Evolutionary conservation across 2,113 vertebrate species (phyloP).

Genomic region (Herpailurus yagouaroundi): DNA sequence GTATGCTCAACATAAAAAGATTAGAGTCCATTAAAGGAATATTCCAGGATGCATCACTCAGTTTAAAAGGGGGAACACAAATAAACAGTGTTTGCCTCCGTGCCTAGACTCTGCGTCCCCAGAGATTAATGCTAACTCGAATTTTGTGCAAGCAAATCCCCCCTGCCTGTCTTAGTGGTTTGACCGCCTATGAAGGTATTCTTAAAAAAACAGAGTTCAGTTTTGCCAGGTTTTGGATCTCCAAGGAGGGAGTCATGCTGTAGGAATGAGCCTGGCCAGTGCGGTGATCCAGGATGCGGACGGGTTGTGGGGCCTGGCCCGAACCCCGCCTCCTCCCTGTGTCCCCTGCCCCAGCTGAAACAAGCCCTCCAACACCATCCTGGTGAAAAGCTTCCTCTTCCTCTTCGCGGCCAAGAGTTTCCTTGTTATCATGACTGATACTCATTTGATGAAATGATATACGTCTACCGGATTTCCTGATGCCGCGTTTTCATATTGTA

Average conservation of each 20-base stretch:
- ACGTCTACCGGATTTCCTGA: background rate
- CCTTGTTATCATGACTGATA: background rate
- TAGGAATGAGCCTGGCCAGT: accelerated
- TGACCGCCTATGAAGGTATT: background rate
- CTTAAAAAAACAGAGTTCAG: background rate
- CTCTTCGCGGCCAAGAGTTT: background rate
- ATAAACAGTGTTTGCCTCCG: background rate
- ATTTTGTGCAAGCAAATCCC: background rate
- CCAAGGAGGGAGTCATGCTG: accelerated
- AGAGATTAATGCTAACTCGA: background rate
- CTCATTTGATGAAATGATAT: background rate
- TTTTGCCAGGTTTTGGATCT: background rate
- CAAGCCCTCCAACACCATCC: background rate
- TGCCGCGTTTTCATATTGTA: too few relatives aligned
- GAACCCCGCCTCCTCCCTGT: accelerated
- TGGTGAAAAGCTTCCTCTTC: background rate
- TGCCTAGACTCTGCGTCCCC: too few relatives aligned
- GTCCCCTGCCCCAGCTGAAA: accelerated
- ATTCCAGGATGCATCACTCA: too few relatives aligned
- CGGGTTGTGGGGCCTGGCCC: background rate
- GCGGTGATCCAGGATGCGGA: accelerated
- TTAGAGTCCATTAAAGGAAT: background rate
- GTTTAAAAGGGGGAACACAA: background rate
- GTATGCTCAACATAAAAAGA: too few relatives aligned
- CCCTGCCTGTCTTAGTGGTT: background rate